phyloP scores from a whole-genome alignment of 2,797 vertebrate species.

The Lacerta viridis region DNA sequence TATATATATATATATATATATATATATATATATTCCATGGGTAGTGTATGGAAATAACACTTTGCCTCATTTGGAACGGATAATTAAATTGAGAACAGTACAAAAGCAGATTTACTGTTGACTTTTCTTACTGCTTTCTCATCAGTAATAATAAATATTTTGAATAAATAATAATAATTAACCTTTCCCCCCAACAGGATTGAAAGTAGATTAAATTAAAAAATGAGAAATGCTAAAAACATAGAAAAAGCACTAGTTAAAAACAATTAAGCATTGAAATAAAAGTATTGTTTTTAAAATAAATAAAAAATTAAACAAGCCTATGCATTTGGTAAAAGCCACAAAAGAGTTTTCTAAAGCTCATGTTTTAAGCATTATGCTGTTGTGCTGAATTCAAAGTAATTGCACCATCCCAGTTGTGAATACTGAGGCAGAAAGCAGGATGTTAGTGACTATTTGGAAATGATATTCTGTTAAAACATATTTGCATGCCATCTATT shows the following conservation, averaged over 20 bases:
- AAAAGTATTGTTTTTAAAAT: no score
- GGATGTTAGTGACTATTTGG: neutral
- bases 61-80: neutral
- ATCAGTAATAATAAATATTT: neutral
- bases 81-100: neutral
- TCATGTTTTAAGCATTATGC: neutral
- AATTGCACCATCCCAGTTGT: neutral
- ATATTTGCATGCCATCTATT: neutral
- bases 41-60: neutral
- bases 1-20: no score
- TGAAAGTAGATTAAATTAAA: no score
- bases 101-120: neutral
- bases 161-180: neutral
- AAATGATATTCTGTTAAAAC: neutral
- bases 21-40: neutral
- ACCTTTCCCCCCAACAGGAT: no score
- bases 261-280: no score
- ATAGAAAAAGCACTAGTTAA: no score
- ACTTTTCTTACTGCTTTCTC: neutral
- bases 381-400: neutral
- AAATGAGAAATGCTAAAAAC: no score
- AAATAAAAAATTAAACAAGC: no score
- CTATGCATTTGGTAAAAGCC: neutral
- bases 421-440: neutral
- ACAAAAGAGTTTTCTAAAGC: neutral